These are phyloP conservation scores for Distichodus sexfasciatus DNA, from an alignment of 2,797 vertebrate species.

Conservation along the genomic window DNA sequence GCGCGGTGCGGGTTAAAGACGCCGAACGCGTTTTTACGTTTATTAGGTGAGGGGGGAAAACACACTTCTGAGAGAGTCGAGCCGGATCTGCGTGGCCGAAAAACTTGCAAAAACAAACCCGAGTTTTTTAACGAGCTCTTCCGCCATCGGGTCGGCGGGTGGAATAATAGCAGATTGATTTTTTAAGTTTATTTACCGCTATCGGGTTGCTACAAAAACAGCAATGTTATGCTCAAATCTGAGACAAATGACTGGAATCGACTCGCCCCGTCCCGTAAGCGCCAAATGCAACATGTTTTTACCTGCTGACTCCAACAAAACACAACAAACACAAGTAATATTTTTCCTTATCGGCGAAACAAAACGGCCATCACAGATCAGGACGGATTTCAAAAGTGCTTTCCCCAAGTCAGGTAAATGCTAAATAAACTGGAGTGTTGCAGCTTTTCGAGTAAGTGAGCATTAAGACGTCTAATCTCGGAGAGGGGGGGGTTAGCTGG, in stretches of 20 bases:
- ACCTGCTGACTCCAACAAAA: background rate
- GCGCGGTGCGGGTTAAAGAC: constrained; percentile 40
- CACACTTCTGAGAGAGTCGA: constrained; percentile 24
- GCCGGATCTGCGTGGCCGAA: constrained; percentile 42
- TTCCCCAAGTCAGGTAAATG: constrained; percentile 12
- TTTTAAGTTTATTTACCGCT: background rate
- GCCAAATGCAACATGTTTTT: background rate
- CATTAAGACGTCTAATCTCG: constrained; percentile 24
- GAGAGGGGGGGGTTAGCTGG: constrained; percentile 38
- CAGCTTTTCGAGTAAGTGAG: constrained; percentile 39
- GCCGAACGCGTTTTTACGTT: constrained; percentile 2
- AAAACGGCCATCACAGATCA: constrained; percentile 43
- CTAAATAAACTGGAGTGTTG: constrained; percentile 14
- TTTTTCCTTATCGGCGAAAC: too few relatives aligned
- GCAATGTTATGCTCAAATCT: background rate
- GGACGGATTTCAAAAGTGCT: constrained; percentile 33
- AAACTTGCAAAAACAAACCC: too few relatives aligned
- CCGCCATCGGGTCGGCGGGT: too few relatives aligned
- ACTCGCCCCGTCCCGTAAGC: background rate
- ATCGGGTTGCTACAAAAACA: background rate
- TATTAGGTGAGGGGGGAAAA: constrained; percentile 16
- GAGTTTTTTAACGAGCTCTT: too few relatives aligned
- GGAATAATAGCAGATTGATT: too few relatives aligned
- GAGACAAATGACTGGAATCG: background rate
- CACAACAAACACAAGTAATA: too few relatives aligned